A percentile compares a stretch with the other conserved stretches of the same genome.
Evolutionary conservation across 1,140 invertebrate species (phyloP).

Genomic region (Scaptomyza montana): DNA sequence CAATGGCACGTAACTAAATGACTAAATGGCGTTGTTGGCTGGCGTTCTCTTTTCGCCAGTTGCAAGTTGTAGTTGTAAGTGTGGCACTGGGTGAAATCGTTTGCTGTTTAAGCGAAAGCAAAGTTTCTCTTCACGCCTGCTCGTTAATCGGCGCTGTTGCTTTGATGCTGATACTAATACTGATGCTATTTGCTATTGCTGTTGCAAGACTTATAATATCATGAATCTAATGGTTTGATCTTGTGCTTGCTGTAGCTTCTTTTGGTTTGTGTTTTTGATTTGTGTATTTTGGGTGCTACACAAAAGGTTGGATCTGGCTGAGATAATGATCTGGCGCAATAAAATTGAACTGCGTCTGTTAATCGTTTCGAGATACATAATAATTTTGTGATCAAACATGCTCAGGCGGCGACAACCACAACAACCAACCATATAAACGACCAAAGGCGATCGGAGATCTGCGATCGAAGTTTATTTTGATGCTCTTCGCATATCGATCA

Average conservation of each 20-base stretch:
- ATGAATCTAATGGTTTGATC: conserved; percentile 72
- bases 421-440: conserved; percentile 14
- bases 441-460: conserved; percentile 19
- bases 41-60: conserved; percentile 50
- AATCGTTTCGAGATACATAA: conserved; percentile 79
- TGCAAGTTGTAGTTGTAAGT: conserved; percentile 45
- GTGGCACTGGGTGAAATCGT: conserved; percentile 79
- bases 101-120: conserved; percentile 58
- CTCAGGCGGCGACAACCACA: conserved; percentile 26
- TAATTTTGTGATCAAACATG: conserved; percentile 69
- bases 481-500: conserved; percentile 69
- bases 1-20: conserved; percentile 60
- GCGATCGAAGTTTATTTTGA: conserved; percentile 38
- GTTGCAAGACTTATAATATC: conserved; percentile 20
- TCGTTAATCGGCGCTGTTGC: conserved; percentile 49
- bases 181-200: no score
- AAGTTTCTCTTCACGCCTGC: conserved; percentile 72
- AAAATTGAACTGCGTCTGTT: conserved; percentile 81
- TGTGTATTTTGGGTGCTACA: conserved; percentile 1
- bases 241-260: conserved; percentile 22
- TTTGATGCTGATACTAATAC: conserved; percentile 31
- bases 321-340: conserved; percentile 78
- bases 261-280: conserved; percentile 5
- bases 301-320: conserved; percentile 44
- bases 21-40: not conserved